Conservation (phyloP, 37 sponge, comb jelly and placozoan species). For the Hexactinellida sp. region DNA sequence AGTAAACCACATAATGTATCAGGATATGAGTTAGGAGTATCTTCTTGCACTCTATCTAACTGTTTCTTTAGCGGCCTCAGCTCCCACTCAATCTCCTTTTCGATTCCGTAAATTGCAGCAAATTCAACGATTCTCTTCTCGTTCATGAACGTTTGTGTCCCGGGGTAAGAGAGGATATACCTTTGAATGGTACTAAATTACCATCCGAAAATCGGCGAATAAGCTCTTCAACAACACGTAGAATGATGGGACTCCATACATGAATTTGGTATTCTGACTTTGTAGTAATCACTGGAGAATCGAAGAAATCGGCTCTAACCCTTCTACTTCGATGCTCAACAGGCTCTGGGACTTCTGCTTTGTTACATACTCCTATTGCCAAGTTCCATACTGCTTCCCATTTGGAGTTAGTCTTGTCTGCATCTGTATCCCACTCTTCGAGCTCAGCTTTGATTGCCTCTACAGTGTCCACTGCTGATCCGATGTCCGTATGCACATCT, state of each 20-base stretch:
- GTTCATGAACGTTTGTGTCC: too few species aligned
- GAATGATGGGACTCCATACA: not conserved
- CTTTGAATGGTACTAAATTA: too few species aligned
- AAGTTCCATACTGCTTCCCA: not conserved
- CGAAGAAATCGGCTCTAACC: not conserved
- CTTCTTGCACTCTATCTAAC: too few species aligned
- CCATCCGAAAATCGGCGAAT: too few species aligned
- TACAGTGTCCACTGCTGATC: not conserved
- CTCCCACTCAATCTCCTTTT: too few species aligned
- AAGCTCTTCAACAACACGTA: not conserved
- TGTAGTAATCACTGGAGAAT: not conserved
- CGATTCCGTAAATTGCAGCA: too few species aligned
- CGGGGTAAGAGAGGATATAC: too few species aligned
- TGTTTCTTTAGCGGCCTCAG: too few species aligned
- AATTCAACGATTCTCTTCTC: too few species aligned
- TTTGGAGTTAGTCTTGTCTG: not conserved
- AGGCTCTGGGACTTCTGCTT: not conserved
- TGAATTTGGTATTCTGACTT: not conserved
- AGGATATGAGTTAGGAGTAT: too few species aligned
- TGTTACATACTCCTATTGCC: not conserved
- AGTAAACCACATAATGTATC: too few species aligned
- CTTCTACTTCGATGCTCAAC: not conserved
- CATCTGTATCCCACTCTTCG: not conserved
- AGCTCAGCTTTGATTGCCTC: not conserved
- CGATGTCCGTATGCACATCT: not conserved